phyloP scores from a whole-genome alignment of 2,113 vertebrate species.

The Malurus alboscapulatus region DNA sequence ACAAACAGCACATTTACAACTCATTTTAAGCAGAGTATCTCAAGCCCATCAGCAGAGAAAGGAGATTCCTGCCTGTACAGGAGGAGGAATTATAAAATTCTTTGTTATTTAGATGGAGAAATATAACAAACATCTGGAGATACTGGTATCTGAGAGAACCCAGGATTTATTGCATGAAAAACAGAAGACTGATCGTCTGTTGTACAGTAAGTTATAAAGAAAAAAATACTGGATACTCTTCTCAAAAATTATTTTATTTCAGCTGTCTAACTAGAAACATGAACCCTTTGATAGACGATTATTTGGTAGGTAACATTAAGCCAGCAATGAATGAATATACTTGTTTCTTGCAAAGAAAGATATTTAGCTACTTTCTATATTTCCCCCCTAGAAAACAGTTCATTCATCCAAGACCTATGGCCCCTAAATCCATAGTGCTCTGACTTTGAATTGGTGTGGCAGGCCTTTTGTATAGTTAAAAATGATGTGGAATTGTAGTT shows the following conservation, averaged over 20 bases:
- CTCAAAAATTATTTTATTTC: not conserved
- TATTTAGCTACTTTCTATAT: not conserved
- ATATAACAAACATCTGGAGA: conserved; percentile 88
- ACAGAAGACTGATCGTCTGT: conserved; percentile 81
- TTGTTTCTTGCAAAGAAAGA: not conserved
- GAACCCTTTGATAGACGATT: not conserved
- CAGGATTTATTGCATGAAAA: conserved; percentile 87
- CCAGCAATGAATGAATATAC: not conserved
- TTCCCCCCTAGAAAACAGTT: not conserved
- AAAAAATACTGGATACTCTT: not conserved
- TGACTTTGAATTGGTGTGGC: not conserved
- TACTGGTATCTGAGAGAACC: conserved; percentile 81
- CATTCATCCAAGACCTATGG: not conserved
- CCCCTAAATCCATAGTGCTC: not conserved
- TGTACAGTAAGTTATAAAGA: conserved; percentile 79
- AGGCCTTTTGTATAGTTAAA: not conserved
- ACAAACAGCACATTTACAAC: not conserved
- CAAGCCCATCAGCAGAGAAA: not conserved
- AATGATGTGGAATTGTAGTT: not conserved
- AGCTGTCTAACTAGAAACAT: not conserved
- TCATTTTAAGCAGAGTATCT: not conserved
- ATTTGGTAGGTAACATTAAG: not conserved
- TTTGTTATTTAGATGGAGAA: conserved; percentile 84
- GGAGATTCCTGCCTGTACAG: not conserved
- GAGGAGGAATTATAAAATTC: not conserved